Base-by-base conservation (phyloP, 2,888 invertebrate species). In the Cheilosia vernalis region DNA sequence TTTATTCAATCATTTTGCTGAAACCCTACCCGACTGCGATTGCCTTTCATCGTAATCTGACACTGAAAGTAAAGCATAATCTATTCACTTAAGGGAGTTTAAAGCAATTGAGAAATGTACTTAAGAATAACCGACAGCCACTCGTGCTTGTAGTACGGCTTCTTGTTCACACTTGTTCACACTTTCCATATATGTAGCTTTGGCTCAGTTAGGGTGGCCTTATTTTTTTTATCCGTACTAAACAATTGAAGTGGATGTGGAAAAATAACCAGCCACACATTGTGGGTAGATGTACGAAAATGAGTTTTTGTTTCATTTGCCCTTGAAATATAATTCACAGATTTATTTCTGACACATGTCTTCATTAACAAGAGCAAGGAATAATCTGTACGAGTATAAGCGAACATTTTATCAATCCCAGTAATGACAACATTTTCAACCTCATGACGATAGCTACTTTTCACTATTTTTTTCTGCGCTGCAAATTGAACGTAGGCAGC, bases 31-130 rank as follows among this genome's bases (percentile, higher is more conserved):
- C 44, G 9, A 37, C 13, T 37, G 6, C n/a, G 47, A 27, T 3
- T 58, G 9, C 19, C 37, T 24, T 24, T 13, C 17, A 61, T n/a
- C 4, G 67, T 42, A 56, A 56, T 67, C 47, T 4, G 15, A 63
- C 30, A 81, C 63, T 47, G 53, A 58, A 63, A 66, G 33, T 33
- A 37, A 44, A 49, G 63, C 42, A 64, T 72, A 60, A 60, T 72
- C 70, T 77, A 40, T 47, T 53, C 60, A 82, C 77, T 82, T 82
- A 72, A 77, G 66, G 53, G 70, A 58, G 70, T 60, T 82, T 82
- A 77, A 77, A 55, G 55, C 66, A 77, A 82, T 82, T 82, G 70
- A 66, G 69, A 70, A 55, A 37, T 37, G 13, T 37, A 77, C 66
- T 66, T 47, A 66, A 69, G 74, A 40, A 27, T n/a, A 17, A 37